Percentiles rank a stretch among this genome's conserved stretches.
phyloP scores from a whole-genome alignment of 2,797 vertebrate genomes.

The Siniperca scherzeri region DNA sequence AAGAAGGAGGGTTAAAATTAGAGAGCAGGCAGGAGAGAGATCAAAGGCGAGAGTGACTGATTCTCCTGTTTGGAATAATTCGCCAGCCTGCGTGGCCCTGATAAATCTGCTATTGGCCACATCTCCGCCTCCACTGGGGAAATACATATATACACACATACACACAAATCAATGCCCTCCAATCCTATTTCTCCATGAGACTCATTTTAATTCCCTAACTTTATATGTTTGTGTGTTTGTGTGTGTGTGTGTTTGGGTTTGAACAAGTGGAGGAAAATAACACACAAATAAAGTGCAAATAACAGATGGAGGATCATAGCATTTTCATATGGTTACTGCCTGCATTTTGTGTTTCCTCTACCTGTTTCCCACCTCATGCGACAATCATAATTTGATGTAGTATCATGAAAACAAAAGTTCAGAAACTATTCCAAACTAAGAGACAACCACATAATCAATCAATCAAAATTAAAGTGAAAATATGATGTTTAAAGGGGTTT shows the following conservation, averaged over 20 bases:
- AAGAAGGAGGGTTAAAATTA: slow-evolving; percentile 66
- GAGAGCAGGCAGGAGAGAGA: slow-evolving; percentile 70
- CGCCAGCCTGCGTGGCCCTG: slow-evolving; percentile 62
- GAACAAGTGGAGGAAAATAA: slow-evolving; percentile 33
- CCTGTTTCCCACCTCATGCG: slow-evolving; percentile 2
- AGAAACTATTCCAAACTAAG: neutral
- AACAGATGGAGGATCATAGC: slow-evolving; percentile 13
- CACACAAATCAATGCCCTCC: slow-evolving; percentile 39
- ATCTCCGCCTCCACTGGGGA: slow-evolving; percentile 38
- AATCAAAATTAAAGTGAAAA: neutral
- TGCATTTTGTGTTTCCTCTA: neutral
- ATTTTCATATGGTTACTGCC: neutral
- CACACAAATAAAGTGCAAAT: slow-evolving; percentile 14
- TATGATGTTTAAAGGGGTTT: neutral
- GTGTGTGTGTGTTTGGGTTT: slow-evolving; percentile 31
- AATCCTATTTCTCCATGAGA: slow-evolving; percentile 59
- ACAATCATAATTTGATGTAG: neutral
- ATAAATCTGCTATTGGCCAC: slow-evolving; percentile 74
- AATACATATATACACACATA: slow-evolving; percentile 3
- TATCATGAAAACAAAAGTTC: neutral
- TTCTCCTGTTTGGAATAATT: slow-evolving; percentile 78
- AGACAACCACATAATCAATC: neutral
- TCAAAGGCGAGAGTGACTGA: slow-evolving; percentile 71
- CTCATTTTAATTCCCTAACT: slow-evolving; percentile 38
- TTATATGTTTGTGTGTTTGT: slow-evolving; percentile 13